phyloP scores from a whole-genome alignment of 1,140 invertebrate species.

The Euborellia annulipes region DNA sequence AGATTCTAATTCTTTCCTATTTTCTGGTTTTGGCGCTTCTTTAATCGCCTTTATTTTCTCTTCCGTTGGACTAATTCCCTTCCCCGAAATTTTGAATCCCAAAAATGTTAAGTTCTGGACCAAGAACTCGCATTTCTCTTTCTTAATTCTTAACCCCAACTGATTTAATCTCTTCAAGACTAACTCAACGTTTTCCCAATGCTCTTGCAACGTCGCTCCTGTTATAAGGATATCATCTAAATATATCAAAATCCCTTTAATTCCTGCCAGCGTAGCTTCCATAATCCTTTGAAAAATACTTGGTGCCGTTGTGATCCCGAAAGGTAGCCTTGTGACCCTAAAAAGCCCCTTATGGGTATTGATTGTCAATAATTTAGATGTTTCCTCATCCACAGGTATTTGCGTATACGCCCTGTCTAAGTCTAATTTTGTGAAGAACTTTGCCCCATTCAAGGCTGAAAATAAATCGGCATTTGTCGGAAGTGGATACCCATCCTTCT shows the following conservation, averaged over 20 bases:
- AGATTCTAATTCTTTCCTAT: constrained; percentile 10
- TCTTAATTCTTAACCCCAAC: no score
- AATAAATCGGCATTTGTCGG: constrained; percentile 15
- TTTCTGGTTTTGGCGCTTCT: constrained; percentile 11
- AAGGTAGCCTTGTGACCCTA: constrained; percentile 21
- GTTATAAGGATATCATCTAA: no score
- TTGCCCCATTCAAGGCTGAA: constrained; percentile 1
- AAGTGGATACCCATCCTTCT: constrained; percentile 17
- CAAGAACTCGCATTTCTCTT: no score
- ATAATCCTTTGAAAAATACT: constrained; percentile 24
- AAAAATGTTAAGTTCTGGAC: constrained; percentile 10
- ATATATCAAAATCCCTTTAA: no score
- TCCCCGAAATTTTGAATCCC: constrained; percentile 10
- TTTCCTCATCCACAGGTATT: no score
- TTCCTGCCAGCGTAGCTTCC: no score
- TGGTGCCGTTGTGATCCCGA: constrained; percentile 22
- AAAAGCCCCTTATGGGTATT: constrained; percentile 19
- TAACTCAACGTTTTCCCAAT: no score
- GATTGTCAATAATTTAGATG: constrained; percentile 5
- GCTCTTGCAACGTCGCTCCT: no score
- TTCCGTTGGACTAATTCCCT: constrained; percentile 13
- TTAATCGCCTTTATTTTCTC: constrained; percentile 7
- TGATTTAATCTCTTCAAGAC: no score
- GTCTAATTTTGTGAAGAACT: constrained; percentile 1
- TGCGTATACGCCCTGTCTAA: constrained; percentile 1